phyloP scores from a whole-genome alignment of 2,113 vertebrate genomes.

The Nothoprocta perdicaria region DNA sequence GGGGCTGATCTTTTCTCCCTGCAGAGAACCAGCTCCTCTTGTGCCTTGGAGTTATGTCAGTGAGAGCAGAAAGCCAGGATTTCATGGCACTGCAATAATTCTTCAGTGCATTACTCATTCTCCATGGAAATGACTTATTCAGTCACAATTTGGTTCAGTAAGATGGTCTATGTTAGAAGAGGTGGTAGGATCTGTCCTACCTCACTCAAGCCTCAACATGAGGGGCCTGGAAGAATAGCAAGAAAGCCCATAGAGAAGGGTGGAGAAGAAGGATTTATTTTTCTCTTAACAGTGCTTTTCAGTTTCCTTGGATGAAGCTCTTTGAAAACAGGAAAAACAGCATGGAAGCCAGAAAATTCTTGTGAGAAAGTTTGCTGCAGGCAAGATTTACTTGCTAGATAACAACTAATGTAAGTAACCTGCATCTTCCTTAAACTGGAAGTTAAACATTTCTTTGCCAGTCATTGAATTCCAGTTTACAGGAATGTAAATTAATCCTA shows the following conservation, averaged over 20 bases:
- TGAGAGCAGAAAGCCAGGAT: not conserved
- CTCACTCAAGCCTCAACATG: not conserved
- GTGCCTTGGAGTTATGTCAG: not conserved
- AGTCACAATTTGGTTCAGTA: not conserved
- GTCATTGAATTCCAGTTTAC: constrained; percentile 6
- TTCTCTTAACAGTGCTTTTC: not conserved
- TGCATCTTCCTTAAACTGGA: not conserved
- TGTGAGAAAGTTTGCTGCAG: not conserved
- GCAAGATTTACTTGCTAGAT: not conserved
- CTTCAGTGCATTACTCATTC: not conserved
- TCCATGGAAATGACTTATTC: not conserved
- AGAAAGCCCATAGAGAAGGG: not conserved
- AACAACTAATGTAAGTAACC: not conserved
- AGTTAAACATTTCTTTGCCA: constrained; percentile 12
- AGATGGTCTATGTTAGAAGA: not conserved
- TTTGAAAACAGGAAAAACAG: not conserved
- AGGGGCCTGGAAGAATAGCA: not conserved
- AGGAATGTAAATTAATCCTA: not conserved
- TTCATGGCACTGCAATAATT: not conserved
- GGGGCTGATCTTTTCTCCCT: not conserved
- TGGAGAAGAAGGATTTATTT: not conserved
- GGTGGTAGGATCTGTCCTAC: not conserved
- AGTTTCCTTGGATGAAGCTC: not conserved
- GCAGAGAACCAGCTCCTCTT: not conserved
- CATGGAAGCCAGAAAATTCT: not conserved